Evolutionary conservation across 2,888 invertebrate genomes (phyloP), one percentile per base, ranked within the genome.

Genomic region (Amphipyra tragopoginis): DNA sequence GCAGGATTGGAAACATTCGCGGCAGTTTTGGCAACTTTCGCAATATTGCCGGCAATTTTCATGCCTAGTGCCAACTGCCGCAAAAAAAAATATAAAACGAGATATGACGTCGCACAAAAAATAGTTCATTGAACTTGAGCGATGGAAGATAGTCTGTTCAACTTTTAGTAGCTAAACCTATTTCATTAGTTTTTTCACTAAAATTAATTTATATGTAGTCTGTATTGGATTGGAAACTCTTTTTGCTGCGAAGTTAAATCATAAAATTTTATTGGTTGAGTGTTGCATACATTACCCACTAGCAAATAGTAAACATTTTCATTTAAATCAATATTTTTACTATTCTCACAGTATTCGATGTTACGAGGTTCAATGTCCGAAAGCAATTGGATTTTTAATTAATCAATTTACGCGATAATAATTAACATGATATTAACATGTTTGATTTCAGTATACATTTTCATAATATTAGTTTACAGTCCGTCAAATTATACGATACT

Each of bases 121-220:
- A 63, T 44, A 51, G 79, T 68, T 76, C 65, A 66, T 21, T 55
- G 80, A 64, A 52, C 77, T 64, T 44, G 21, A n/a, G 14, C 54
- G 14, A 10, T 44, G 39, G 34, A 51, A 38, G 39, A 49, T 58
- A 40, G 43, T 44, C 51, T 47, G 59, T 51, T 51, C 56, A 61
- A 60, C 38, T 47, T 51, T 47, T 11, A 36, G 21, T 39, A 14
- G 5, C 29, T 29, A 29, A 4, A 29, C 7, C 7, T 29, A 29
- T 29, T 7, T 33, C 38, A 29, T 48, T 47, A 13, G 40, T 63
- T 57, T 63, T 56, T 34, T 29, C 0, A 3, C 7, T 13, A 0
- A 39, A 29, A 34, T 21, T n/a, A 13, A 43, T 45, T 39, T 34
- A 3, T 43, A 10, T 29, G 11, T 13, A 38, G 9, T 67, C 11